Conservation (phyloP, 1,140 invertebrate species). For the Eufriesea mexicana region DNA sequence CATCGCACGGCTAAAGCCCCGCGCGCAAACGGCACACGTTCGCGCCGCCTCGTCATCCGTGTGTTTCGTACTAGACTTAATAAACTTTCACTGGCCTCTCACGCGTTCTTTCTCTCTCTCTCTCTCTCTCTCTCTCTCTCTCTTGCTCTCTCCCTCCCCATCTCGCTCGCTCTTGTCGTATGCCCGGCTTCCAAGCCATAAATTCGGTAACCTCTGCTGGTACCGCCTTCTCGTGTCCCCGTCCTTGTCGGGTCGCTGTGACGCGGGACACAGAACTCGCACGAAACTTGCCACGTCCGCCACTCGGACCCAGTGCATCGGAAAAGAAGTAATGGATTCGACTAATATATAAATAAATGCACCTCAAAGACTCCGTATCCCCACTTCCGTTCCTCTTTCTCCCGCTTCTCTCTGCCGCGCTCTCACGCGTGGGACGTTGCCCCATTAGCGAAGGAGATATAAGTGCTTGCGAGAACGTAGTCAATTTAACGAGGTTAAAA, state of each 20-base stretch:
- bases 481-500: constrained; percentile 57
- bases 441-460: constrained; percentile 50
- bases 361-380: constrained; percentile 20
- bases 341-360: constrained; percentile 51
- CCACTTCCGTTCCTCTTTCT: constrained; percentile 32
- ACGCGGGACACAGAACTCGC: not conserved
- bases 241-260: constrained; percentile 18
- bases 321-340: constrained; percentile 37
- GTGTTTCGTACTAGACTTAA: constrained; percentile 18
- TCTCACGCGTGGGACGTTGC: constrained; percentile 47
- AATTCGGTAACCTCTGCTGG: constrained; percentile 57
- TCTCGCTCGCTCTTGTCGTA: too few species aligned
- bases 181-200: constrained; percentile 30
- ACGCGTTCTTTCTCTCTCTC: constrained; percentile 38
- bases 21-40: constrained; percentile 7
- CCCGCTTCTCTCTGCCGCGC: not conserved
- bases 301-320: not conserved
- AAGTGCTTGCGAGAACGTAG: constrained; percentile 39
- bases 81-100: constrained; percentile 58
- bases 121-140: constrained; percentile 24
- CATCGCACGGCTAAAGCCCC: constrained; percentile 27
- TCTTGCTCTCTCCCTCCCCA: not conserved
- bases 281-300: not conserved
- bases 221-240: constrained; percentile 20
- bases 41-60: constrained; percentile 32